Evolutionary conservation across 2,888 invertebrate genomes (phyloP).

Genomic region (Aproaerema taeniolella): DNA sequence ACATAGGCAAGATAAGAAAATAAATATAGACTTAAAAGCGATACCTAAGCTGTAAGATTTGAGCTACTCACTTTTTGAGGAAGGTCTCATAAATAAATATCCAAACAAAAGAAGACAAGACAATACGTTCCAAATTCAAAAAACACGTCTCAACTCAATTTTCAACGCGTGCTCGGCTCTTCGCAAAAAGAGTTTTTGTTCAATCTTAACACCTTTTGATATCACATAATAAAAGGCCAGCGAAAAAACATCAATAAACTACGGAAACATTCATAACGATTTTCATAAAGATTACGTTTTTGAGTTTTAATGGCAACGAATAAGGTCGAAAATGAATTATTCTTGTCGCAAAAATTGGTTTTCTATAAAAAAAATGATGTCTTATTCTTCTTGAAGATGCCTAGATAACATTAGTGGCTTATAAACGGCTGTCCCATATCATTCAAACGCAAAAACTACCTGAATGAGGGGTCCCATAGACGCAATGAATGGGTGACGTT

Average conservation of each 20-base stretch:
- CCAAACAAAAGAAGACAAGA: constrained; percentile 32
- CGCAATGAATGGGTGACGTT: constrained; percentile 70
- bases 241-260: constrained; percentile 51
- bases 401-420: constrained; percentile 76
- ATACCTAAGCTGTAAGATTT: no score
- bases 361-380: constrained; percentile 45
- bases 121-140: constrained; percentile 23
- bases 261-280: constrained; percentile 35
- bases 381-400: constrained; percentile 55
- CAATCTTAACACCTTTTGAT: constrained; percentile 52
- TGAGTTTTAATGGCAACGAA: no score
- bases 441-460: constrained; percentile 41
- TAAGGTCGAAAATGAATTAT: no score
- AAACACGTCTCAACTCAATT: constrained; percentile 33
- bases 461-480: constrained; percentile 35
- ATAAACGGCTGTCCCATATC: constrained; percentile 59
- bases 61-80: no score
- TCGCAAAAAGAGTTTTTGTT: constrained; percentile 48
- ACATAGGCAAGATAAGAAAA: no score
- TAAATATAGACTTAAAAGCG: no score
- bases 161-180: constrained; percentile 63
- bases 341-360: no score
- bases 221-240: constrained; percentile 39
- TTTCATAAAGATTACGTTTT: not conserved
- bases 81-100: constrained; percentile 27